Evolutionary conservation across 2,888 invertebrate species (phyloP).

Genomic region (Deladenus siricidicola): DNA sequence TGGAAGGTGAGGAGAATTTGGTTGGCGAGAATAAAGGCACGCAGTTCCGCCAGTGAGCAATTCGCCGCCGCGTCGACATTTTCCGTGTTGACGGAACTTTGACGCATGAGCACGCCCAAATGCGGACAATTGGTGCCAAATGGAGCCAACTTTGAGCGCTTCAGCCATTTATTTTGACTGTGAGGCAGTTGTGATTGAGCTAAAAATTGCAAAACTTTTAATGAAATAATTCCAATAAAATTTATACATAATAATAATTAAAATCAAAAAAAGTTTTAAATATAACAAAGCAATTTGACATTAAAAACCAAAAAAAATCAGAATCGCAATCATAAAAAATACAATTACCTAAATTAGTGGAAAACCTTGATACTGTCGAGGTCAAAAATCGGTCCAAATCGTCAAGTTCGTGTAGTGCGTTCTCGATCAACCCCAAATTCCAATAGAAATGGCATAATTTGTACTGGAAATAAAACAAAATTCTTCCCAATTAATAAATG

Average conservation of each 20-base stretch:
- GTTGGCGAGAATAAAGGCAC: slow-evolving; percentile 24
- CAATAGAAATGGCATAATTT: slow-evolving; percentile 31
- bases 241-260: no score
- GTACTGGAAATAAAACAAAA: slow-evolving; percentile 17
- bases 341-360: no score
- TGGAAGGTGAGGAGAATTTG: slow-evolving; percentile 16
- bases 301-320: neutral
- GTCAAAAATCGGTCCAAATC: slow-evolving; percentile 21
- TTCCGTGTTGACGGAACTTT: slow-evolving; percentile 3
- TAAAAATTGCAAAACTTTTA: no score
- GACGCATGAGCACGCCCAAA: slow-evolving; percentile 17
- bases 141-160: slow-evolving; percentile 13
- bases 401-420: slow-evolving; percentile 25
- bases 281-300: slow-evolving; percentile 2
- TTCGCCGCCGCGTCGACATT: no score
- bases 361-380: no score
- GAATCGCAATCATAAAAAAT: slow-evolving; percentile 1
- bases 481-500: neutral
- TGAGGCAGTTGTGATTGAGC: no score
- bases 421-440: slow-evolving; percentile 29
- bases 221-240: no score
- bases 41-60: slow-evolving; percentile 13
- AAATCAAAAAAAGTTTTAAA: no score
- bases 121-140: slow-evolving; percentile 24
- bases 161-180: slow-evolving; percentile 16